Conservation (phyloP, 2,113 vertebrate genomes). For the Cyphomyrus plagiostoma region DNA sequence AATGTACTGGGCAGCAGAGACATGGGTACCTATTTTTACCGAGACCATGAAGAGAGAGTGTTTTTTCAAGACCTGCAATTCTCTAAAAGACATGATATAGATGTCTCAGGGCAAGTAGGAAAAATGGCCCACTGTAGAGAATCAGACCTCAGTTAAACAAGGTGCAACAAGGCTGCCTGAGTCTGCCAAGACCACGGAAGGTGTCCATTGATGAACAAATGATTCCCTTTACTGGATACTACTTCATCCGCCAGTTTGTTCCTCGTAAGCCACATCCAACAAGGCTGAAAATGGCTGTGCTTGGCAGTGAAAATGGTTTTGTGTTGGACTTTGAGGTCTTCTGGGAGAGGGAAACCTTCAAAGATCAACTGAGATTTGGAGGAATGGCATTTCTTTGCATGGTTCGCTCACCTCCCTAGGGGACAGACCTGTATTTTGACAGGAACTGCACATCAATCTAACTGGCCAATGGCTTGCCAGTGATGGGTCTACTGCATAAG, state of each 20-base stretch:
- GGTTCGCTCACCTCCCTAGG: neutral
- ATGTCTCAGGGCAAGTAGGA: conserved; percentile 7
- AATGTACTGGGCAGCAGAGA: conserved; percentile 13
- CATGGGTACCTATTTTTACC: neutral
- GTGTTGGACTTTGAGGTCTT: neutral
- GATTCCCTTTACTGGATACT: conserved; percentile 1
- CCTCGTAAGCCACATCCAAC: neutral
- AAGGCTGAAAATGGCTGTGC: neutral
- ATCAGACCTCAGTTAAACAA: conserved; percentile 2
- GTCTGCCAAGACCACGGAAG: conserved; percentile 3
- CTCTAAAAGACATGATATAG: conserved; percentile 10
- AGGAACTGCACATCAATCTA: neutral
- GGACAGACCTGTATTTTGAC: neutral
- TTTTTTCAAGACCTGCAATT: conserved; percentile 6
- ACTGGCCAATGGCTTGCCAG: neutral
- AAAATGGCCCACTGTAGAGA: neutral
- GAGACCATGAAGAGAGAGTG: conserved; percentile 12
- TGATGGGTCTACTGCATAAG: neutral
- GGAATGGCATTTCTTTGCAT: neutral
- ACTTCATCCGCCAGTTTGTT: conserved; percentile 4
- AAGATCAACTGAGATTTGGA: neutral
- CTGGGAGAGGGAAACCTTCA: neutral
- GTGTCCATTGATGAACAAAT: conserved; percentile 15
- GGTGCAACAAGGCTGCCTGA: neutral
- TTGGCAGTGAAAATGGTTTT: neutral